Evolutionary conservation across 2,797 vertebrate species (phyloP).

Genomic region (Lepilemur septentrionalis): DNA sequence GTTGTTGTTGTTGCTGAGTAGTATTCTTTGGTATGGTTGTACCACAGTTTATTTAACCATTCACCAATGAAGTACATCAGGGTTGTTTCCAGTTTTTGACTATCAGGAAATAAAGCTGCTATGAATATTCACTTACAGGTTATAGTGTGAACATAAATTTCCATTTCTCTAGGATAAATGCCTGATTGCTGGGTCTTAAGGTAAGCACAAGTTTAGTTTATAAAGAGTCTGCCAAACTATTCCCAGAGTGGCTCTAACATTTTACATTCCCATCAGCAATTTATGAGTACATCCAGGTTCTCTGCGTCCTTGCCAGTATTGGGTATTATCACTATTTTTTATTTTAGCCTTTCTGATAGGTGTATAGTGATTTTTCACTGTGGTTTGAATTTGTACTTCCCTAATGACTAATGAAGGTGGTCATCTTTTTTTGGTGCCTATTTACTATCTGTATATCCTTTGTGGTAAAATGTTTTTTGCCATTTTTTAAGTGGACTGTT

Average conservation of each 20-base stretch:
- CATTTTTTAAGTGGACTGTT: not conserved
- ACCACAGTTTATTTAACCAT: not conserved
- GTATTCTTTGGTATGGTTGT: not conserved
- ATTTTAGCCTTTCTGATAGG: not conserved
- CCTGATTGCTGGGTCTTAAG: not conserved
- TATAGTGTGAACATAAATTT: not conserved
- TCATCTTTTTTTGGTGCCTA: not conserved
- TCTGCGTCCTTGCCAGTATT: not conserved
- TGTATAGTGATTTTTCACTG: not conserved
- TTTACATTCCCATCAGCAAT: not conserved
- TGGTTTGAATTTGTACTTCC: not conserved
- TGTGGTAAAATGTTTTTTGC: not conserved
- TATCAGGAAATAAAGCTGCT: not conserved
- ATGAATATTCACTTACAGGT: not conserved
- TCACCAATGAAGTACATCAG: not conserved
- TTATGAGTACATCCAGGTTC: not conserved
- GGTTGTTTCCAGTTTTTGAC: not conserved
- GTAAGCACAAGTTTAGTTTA: not conserved
- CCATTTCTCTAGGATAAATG: not conserved
- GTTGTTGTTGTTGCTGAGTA: not conserved
- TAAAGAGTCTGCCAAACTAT: not conserved
- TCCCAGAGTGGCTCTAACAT: not conserved
- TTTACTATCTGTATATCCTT: not conserved
- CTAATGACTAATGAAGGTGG: not conserved
- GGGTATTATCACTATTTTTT: not conserved